phyloP scores from a whole-genome alignment of 2,888 invertebrate genomes.

The Eupithecia dodoneata region DNA sequence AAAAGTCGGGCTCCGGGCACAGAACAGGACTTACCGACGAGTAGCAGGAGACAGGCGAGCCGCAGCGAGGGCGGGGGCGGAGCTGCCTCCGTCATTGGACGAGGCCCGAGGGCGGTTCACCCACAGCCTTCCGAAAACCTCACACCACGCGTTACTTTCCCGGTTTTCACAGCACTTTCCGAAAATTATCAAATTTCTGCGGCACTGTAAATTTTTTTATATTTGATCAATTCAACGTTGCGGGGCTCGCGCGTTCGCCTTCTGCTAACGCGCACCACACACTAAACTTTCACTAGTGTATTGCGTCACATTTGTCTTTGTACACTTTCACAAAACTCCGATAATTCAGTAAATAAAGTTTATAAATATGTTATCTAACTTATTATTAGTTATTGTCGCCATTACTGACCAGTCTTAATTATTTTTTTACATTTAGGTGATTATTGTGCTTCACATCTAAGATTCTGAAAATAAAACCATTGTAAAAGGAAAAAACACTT shows the following conservation, averaged over 20 bases:
- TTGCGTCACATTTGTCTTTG: slow-evolving; percentile 57
- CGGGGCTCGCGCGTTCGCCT: slow-evolving; percentile 49
- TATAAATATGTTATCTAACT: slow-evolving; percentile 39
- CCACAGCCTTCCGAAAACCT: slow-evolving; percentile 45
- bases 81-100: slow-evolving; percentile 76
- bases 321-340: slow-evolving; percentile 43
- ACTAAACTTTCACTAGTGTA: slow-evolving; percentile 70
- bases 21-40: slow-evolving; percentile 67
- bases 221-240: not conserved
- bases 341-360: slow-evolving; percentile 30
- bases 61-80: slow-evolving; percentile 69
- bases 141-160: slow-evolving; percentile 37
- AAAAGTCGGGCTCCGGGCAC: not conserved
- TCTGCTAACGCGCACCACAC: slow-evolving; percentile 53
- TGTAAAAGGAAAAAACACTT: not conserved
- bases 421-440: slow-evolving; percentile 27
- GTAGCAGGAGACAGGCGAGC: slow-evolving; percentile 62
- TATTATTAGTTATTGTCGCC: slow-evolving; percentile 56
- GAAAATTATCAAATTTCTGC: slow-evolving; percentile 17
- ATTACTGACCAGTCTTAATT: slow-evolving; percentile 48
- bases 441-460: slow-evolving; percentile 32
- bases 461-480: slow-evolving; percentile 25
- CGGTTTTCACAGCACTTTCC: slow-evolving; percentile 28
- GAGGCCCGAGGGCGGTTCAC: slow-evolving; percentile 70
- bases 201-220: not conserved